Evolutionary conservation across 2,797 vertebrate species (phyloP).

Genomic region (Sebastiscus albofasciatus): DNA sequence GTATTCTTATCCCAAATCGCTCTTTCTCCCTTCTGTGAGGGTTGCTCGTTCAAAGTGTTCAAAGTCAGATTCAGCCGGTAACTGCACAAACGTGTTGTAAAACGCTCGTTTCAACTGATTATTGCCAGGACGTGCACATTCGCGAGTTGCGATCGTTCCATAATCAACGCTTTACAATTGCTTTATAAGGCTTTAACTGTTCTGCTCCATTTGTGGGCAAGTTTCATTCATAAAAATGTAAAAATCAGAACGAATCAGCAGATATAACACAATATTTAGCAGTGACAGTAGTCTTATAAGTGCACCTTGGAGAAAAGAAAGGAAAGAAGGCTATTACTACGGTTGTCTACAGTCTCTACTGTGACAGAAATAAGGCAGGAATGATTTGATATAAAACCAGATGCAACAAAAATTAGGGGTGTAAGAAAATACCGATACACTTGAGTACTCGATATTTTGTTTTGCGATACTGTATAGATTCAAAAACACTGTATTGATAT

Average conservation of each 20-base stretch:
- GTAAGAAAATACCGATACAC: background rate
- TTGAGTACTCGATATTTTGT: too few relatives aligned
- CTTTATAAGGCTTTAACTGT: background rate
- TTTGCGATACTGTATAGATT: too few relatives aligned
- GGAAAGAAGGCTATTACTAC: background rate
- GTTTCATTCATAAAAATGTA: constrained; percentile 2
- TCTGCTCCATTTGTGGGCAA: background rate
- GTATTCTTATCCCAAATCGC: background rate
- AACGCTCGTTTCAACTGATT: background rate
- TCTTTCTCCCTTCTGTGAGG: background rate
- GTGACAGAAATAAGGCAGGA: background rate
- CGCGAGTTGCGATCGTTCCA: background rate
- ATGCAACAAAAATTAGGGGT: background rate
- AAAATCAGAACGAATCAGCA: background rate
- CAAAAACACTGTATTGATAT: too few relatives aligned
- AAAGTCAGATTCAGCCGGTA: background rate
- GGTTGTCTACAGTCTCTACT: background rate
- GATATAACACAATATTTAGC: background rate
- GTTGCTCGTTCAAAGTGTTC: background rate
- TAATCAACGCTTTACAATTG: background rate
- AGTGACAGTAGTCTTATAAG: background rate
- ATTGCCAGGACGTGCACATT: background rate
- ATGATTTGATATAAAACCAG: background rate
- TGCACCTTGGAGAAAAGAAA: background rate
- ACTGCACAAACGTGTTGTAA: background rate